Percentiles rank a stretch among this genome's conserved stretches.
These are phyloP conservation scores for Silvanus unidentatus DNA, from an alignment of 2,888 invertebrate species.

Conservation along the genomic window DNA sequence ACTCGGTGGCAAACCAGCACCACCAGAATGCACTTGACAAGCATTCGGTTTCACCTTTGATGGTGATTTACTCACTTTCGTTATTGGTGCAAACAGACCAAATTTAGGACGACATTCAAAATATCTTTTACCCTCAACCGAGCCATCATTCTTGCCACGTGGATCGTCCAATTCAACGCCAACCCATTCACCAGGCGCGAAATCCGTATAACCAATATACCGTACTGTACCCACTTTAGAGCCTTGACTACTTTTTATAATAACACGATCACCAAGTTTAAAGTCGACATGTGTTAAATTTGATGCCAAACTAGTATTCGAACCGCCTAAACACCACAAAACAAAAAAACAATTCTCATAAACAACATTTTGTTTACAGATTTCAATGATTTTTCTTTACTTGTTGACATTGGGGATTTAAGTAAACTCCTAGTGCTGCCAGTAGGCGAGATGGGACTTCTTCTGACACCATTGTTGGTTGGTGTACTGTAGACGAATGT, in stretches of 20 bases:
- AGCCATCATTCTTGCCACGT: constrained; percentile 92
- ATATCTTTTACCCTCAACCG: constrained; percentile 89
- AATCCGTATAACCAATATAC: constrained; percentile 83
- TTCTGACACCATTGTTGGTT: constrained; percentile 31
- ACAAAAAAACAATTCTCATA: not conserved
- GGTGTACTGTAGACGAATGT: constrained; percentile 36
- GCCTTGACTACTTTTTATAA: constrained; percentile 78
- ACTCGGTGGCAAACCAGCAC: constrained; percentile 32
- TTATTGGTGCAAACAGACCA: constrained; percentile 88
- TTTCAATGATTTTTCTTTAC: constrained; percentile 33
- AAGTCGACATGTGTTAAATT: constrained; percentile 52
- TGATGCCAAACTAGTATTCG: constrained; percentile 49
- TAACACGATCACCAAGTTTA: constrained; percentile 85
- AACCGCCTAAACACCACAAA: constrained; percentile 46
- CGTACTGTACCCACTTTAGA: constrained; percentile 83
- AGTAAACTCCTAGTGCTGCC: constrained; percentile 36
- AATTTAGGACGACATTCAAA: constrained; percentile 87
- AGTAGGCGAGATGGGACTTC: constrained; percentile 39
- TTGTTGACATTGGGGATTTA: constrained; percentile 34
- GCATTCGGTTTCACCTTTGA: constrained; percentile 61
- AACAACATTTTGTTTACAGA: not conserved
- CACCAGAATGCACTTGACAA: constrained; percentile 57
- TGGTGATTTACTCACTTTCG: constrained; percentile 84
- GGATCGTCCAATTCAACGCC: constrained; percentile 93
- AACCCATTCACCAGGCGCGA: constrained; percentile 91